Evolutionary conservation across 2,113 vertebrate species (phyloP).

Genomic region (Lepus timidus): DNA sequence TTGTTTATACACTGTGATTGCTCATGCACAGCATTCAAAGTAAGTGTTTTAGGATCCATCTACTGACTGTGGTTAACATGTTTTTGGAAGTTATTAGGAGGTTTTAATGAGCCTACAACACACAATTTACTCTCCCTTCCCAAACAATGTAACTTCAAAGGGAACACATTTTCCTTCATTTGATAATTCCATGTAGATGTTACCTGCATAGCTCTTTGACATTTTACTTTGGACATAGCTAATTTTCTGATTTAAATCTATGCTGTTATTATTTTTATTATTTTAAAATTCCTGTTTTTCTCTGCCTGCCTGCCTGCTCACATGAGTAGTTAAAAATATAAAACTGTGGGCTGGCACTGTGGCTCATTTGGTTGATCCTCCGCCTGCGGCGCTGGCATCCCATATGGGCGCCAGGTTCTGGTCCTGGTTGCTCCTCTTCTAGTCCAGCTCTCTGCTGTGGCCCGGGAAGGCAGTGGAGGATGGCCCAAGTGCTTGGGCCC

Average conservation of each 20-base stretch:
- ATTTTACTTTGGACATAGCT: not conserved
- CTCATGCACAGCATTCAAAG: not conserved
- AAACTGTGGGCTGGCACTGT: too few species aligned
- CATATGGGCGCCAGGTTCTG: too few species aligned
- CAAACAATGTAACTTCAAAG: not conserved
- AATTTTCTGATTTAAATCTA: constrained; percentile 6
- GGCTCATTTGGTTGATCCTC: too few species aligned
- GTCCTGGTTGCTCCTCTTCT: too few species aligned
- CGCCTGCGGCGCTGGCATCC: too few species aligned
- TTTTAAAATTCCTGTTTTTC: not conserved
- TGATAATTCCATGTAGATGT: not conserved
- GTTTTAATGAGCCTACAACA: not conserved
- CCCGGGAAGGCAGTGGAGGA: too few species aligned
- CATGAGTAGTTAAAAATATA: not conserved
- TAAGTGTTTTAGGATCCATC: not conserved
- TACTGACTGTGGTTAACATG: not conserved
- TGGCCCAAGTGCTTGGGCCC: too few species aligned
- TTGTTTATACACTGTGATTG: not conserved
- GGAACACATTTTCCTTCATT: not conserved
- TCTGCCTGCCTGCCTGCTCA: not conserved
- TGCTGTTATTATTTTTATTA: not conserved
- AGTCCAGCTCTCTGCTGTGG: too few species aligned
- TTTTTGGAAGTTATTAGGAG: not conserved
- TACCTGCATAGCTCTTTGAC: not conserved
- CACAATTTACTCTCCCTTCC: accelerated